These are phyloP conservation scores for Bothrops jararaca DNA, from an alignment of 2,113 vertebrate species.

Conservation along the genomic window DNA sequence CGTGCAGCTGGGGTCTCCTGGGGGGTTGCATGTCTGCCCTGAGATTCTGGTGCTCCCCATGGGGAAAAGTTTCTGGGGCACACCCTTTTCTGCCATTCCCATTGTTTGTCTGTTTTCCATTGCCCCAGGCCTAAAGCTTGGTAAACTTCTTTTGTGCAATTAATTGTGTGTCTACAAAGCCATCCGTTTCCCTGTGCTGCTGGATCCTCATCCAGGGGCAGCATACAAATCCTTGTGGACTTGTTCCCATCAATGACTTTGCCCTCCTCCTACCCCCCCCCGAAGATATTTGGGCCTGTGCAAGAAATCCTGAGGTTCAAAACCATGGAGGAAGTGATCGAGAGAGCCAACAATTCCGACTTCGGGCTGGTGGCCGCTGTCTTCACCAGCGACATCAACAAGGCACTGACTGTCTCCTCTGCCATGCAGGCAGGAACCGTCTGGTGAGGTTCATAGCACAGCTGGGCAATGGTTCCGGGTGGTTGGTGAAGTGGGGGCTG, in stretches of 20 bases:
- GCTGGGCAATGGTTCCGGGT: accelerated
- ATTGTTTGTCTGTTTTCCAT: background rate
- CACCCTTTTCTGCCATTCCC: background rate
- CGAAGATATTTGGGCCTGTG: slow-evolving; percentile 97
- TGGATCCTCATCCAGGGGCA: background rate
- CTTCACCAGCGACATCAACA: slow-evolving; percentile 95
- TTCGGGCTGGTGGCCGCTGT: slow-evolving; percentile 93
- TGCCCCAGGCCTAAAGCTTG: background rate
- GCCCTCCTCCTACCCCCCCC: slow-evolving; percentile 23
- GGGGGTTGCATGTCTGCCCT: background rate
- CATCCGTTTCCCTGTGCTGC: background rate
- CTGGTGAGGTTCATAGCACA: slow-evolving; percentile 76
- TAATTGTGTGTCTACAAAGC: background rate
- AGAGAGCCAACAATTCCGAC: slow-evolving; percentile 93
- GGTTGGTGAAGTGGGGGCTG: too few relatives aligned
- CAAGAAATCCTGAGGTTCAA: slow-evolving; percentile 98
- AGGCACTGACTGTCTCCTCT: slow-evolving; percentile 90
- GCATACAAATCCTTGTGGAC: background rate
- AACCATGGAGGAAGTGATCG: slow-evolving; percentile 94
- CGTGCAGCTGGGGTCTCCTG: background rate
- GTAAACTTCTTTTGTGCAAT: background rate
- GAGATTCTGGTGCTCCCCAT: background rate
- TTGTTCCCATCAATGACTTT: background rate
- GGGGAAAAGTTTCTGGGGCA: background rate
- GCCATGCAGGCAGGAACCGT: slow-evolving; percentile 97